These are phyloP conservation scores for Cataglyphis livida DNA, from an alignment of 2,888 invertebrate species.

Conservation along the genomic window DNA sequence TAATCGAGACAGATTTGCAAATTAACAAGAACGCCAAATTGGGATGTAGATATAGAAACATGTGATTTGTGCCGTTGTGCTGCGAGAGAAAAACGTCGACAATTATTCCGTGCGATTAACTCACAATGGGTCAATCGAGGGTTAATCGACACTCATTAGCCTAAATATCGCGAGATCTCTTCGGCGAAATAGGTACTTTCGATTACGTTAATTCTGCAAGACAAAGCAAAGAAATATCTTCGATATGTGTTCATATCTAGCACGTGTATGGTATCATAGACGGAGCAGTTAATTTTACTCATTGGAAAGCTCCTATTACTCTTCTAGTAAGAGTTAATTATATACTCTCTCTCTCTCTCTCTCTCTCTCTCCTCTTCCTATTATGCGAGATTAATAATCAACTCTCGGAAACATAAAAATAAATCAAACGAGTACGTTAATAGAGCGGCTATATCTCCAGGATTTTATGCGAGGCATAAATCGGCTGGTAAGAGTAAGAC, in stretches of 20 bases:
- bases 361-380: background rate
- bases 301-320: conserved; percentile 7
- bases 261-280: background rate
- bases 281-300: conserved; percentile 11
- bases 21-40: conserved; percentile 15
- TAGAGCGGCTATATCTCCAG: background rate
- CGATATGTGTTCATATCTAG: conserved; percentile 4
- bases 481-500: conserved; percentile 27
- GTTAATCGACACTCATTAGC: conserved; percentile 39
- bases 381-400: conserved; percentile 25
- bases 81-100: conserved; percentile 27
- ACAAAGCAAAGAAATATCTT: conserved; percentile 23
- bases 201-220: conserved; percentile 22
- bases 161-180: conserved; percentile 37
- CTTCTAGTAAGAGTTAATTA: background rate
- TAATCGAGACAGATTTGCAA: conserved; percentile 20
- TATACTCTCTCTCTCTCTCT: background rate
- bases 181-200: conserved; percentile 16
- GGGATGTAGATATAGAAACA: conserved; percentile 5
- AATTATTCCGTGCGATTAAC: conserved; percentile 47
- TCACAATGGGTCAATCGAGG: conserved; percentile 42
- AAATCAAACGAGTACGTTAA: conserved; percentile 11
- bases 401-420: conserved; percentile 16
- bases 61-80: conserved; percentile 28
- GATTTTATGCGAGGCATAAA: conserved; percentile 39